Evolutionary conservation across 2,888 invertebrate species (phyloP), one percentile per base, ranked within the genome.

Genomic region (Piscicola geometra): DNA sequence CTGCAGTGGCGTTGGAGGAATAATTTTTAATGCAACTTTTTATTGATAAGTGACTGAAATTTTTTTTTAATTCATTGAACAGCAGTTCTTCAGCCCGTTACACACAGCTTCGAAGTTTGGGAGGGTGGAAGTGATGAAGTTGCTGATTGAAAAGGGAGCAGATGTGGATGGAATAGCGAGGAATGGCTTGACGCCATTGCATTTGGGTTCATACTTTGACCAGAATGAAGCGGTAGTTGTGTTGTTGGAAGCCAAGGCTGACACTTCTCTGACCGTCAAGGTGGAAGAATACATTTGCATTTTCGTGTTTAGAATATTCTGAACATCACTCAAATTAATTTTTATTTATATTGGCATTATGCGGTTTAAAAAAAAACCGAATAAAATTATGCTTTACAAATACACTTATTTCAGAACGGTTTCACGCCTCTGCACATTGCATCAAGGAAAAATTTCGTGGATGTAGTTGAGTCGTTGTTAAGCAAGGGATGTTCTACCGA

Each of bases 91-190:
- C 86, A 97, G 98, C 0, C 98, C 99, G 0, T 88, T 99, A 33
- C 99, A 99, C 87, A 89, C 99, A 81, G 96, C 99, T 66, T 93
- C 97, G 72, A 99, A 99, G 87, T 97, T 99, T 84, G 99, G 98
- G 18, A 94, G 98, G 84, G 90, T 96, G 82, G 82, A 85, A 79
- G 85, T 99, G 72, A 96, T 97, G 0, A 92, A 93, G 33, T 88
- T 99, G 56, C 88, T 99, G 68, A 88, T 99, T 69, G 94, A 96
- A 82, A 93, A 94, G 84, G 94, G 94, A 79, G 96, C 97, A 0
- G 92, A 94, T 1, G 94, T 97, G 2, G 96, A 99, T 88, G 93
- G 3, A 88, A 94, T 97, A 99, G 80, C 98, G 98, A 56, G 85
- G 85, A 88, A 88, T 82, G 99, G 99, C 78, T 98, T 99, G 86